Base-by-base conservation (phyloP, 2,113 vertebrate genomes). In the Phodopus roborovskii region DNA sequence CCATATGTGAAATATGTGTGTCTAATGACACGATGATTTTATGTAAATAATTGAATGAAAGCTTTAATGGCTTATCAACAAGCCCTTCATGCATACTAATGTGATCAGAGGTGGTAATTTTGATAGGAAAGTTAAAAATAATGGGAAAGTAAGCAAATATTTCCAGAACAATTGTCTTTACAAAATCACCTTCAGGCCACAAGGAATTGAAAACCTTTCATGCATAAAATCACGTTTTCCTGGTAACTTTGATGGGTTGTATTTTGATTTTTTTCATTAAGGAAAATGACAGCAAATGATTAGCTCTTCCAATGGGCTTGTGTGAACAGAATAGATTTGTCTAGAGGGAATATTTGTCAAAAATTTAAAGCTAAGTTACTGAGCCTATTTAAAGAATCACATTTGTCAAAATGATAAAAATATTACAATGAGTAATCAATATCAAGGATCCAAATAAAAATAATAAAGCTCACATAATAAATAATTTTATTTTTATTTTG, bases 241-340 rank as follows among this genome's bases (percentile, higher is more conserved):
- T 92, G 58, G 70, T 74, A 93, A 92, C 33, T 94, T 95, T 85
- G 15, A 89, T 64, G 53, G 6, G 53, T 30, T 94, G 5, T 26
- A 77, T 96, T 94, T 94, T 92, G 45, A 94, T 92, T 92, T 95
- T 95, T 96, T 95, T 95, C 70, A 95, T 93, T 95, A 96, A 93
- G 81, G 93, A 96, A 97, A 94, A 95, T 96, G 81, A 95, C 79
- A 94, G 36, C 5, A 73, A 94, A 82, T 64, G 39, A 79, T 93
- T 82, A 92, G 62, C 28, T 95, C n/a, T 95, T 96, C 39, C 60
- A 77, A 42, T 90, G 3, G 11, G 30, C 53, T 92, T 30, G 64
- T 92, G 9, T 92, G 92, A 96, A 82, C 33, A 30, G 75, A 93
- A 96, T 90, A n/a, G 89, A 92, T 94, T 94, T 92, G 39, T 88